Evolutionary conservation across 2,888 invertebrate genomes (phyloP), one percentile per base, ranked within the genome.

Genomic region (Clistopyga incitator): DNA sequence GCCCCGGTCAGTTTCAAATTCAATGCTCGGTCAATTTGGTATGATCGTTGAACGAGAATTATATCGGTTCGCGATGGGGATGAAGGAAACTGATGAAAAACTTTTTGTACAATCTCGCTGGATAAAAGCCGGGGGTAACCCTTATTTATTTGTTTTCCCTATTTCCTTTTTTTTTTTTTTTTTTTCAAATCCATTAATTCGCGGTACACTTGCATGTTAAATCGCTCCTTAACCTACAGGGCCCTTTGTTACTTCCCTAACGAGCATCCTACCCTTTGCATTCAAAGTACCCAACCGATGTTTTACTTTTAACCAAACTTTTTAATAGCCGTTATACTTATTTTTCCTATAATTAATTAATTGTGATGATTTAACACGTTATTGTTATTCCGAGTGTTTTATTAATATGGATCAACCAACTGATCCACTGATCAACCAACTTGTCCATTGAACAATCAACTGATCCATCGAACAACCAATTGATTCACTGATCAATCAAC

Each of bases 1-100:
- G 56, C 75, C 54, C 59, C 18, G 74, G 74, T 84, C 78, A 84
- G 78, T 84, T 76, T 56, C 71, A 50, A 50, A 68, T 81, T 81
- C 71, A 84, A 81, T 81, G 67, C 78, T 29, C 64, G 71, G 29
- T 64, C 64, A 70, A 71, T 81, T 54, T 71, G 64, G 18, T 64
- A 42, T 38, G 61, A 75, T 25, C 52, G 52, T 18, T 67, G 25
- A 25, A 13, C 47, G 45, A 38, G 45, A 3, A n/a, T 34, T 18
- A 15, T 64, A 23, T n/a, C n/a, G 3, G n/a, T n/a, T 15, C 20
- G 47, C 20, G 47, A 25, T 18, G 20, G 13, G 20, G 47, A 34
- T n/a, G n/a, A 59, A 11, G n/a, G 45, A 42, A 56, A 76, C 29
- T 50, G 29, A 25, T 13, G 56, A 47, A 67, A 54, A 77, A 65